Evolutionary conservation across 2,797 vertebrate species (phyloP).

Genomic region (Dermochelys coriacea): DNA sequence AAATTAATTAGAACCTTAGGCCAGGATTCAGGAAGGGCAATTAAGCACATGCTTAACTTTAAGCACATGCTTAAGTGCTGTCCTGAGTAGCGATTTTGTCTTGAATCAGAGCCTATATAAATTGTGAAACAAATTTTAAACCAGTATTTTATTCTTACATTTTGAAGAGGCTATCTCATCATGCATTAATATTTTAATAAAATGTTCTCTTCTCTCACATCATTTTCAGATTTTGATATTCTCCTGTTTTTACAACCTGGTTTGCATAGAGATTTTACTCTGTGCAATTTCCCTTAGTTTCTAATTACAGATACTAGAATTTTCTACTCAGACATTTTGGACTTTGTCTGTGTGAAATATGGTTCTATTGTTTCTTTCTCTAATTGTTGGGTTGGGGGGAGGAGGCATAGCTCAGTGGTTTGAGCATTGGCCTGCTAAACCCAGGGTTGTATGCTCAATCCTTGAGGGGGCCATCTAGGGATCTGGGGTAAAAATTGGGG

Average conservation of each 20-base stretch:
- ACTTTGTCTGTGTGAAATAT: background rate
- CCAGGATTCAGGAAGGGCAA: background rate
- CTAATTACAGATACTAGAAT: background rate
- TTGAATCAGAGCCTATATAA: background rate
- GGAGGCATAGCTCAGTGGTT: no score
- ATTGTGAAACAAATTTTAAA: background rate
- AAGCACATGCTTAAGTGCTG: background rate
- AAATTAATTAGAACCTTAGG: conserved; percentile 38
- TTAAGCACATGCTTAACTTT: background rate
- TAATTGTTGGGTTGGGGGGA: no score
- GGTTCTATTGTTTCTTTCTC: background rate
- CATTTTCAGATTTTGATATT: background rate
- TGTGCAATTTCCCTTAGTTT: background rate
- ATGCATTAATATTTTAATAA: background rate
- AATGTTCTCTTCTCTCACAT: background rate
- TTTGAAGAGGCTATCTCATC: background rate
- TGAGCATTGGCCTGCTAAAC: no score
- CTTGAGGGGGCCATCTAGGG: no score
- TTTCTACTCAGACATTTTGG: background rate
- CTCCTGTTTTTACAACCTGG: background rate
- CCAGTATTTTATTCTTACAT: background rate
- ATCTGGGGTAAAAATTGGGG: no score
- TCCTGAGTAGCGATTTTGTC: background rate
- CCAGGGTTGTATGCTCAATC: no score
- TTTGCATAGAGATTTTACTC: background rate